Percentiles rank a stretch among this genome's conserved stretches.
Conservation (phyloP, 2,113 vertebrate species). For the Pituophis catenifer region DNA sequence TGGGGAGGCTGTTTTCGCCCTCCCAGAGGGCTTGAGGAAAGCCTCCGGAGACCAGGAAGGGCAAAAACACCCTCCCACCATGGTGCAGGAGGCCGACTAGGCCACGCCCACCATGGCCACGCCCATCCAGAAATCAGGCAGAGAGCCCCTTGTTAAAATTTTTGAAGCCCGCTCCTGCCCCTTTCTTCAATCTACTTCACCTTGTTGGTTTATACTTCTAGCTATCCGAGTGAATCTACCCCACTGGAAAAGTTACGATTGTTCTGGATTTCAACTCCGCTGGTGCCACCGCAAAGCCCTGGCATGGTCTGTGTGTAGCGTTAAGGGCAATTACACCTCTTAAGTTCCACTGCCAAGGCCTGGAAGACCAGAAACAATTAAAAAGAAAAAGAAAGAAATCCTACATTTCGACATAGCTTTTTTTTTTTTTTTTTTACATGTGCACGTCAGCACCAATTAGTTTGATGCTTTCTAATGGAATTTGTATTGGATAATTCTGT, state of each 20-base stretch:
- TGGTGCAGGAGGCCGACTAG: no score
- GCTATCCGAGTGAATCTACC: neutral
- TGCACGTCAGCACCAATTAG: neutral
- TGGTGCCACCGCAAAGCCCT: neutral
- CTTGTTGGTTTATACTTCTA: neutral
- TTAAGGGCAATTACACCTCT: neutral
- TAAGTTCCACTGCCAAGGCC: no score
- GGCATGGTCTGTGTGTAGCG: neutral
- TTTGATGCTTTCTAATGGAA: neutral
- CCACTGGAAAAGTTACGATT: neutral
- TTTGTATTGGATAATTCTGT: neutral
- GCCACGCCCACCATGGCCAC: no score
- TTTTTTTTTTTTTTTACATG: no score
- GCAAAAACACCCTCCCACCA: no score
- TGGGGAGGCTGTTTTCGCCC: no score
- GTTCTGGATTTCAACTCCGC: neutral
- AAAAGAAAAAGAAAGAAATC: neutral
- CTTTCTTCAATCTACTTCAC: neutral
- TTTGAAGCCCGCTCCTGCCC: neutral
- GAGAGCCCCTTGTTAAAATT: no score
- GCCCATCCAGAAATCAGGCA: no score
- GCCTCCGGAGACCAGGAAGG: no score
- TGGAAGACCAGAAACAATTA: neutral
- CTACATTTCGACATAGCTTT: neutral
- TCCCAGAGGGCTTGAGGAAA: no score